A percentile compares a stretch with the other conserved stretches of the same genome.
These are phyloP conservation scores for Erebia aethiops DNA, from an alignment of 2,888 invertebrate species.

Conservation along the genomic window DNA sequence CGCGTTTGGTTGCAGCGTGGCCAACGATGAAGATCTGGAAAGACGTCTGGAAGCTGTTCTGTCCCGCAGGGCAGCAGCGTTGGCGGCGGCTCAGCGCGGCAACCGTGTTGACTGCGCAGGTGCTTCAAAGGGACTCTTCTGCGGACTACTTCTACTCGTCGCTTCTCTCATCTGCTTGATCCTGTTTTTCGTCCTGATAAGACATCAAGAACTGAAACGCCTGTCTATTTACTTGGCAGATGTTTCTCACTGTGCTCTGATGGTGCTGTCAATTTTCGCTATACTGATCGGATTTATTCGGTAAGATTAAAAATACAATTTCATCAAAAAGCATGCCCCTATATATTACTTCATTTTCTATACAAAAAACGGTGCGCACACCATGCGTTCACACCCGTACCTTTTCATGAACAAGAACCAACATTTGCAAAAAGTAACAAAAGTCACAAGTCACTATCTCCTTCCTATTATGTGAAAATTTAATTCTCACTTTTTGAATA, in stretches of 20 bases:
- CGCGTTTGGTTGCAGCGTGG: slow-evolving; percentile 81
- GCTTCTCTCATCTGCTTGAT: slow-evolving; percentile 96
- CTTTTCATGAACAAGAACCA: too few species aligned
- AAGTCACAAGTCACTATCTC: too few species aligned
- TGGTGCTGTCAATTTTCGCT: slow-evolving; percentile 94
- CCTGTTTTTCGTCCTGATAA: slow-evolving; percentile 96
- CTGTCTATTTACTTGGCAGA: slow-evolving; percentile 95
- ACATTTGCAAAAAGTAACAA: too few species aligned
- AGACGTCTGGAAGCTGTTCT: slow-evolving; percentile 94
- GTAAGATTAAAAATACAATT: slow-evolving; percentile 69
- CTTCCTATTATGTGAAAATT: too few species aligned
- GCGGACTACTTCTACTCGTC: slow-evolving; percentile 93
- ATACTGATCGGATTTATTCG: slow-evolving; percentile 95
- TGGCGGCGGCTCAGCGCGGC: slow-evolving; percentile 91
- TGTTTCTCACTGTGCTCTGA: slow-evolving; percentile 93
- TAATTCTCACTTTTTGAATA: not conserved
- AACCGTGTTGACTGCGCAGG: slow-evolving; percentile 97
- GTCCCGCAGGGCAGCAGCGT: slow-evolving; percentile 92
- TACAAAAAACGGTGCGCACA: too few species aligned
- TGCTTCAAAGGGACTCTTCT: slow-evolving; percentile 96
- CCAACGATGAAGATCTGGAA: slow-evolving; percentile 92
- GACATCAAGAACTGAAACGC: slow-evolving; percentile 91
- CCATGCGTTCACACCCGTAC: too few species aligned
- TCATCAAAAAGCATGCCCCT: not conserved
- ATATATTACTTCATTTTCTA: not conserved